Base-by-base conservation (phyloP, 2,888 invertebrate species). In the Diplolepis rosae region DNA sequence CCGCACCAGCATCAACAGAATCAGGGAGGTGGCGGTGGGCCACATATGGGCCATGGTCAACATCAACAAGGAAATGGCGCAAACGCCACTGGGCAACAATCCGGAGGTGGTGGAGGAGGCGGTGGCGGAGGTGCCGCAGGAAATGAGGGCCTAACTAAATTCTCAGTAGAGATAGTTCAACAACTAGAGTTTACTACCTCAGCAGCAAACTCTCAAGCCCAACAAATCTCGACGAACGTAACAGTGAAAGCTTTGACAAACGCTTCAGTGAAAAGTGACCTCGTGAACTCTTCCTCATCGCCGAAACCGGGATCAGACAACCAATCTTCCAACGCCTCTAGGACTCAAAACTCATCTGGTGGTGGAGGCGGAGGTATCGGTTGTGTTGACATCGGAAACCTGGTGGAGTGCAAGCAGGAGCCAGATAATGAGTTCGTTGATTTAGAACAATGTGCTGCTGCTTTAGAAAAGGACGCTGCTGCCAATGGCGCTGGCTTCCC, bases 121-220 rank as follows among this genome's bases (percentile, higher is more conserved):
- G 32, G 77, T 4, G 71, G 69, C 87, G 87, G 92, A 89, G 87
- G 74, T 66, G 84, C 78, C 48, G 77, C 81, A 87, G 81, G 80
- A 0, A 87, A 85, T 75, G 88, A 88, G 69, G 86, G 86, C 1
- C 79, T 88, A 2, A 93, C 93, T 75, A 96, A 96, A 89, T 96
- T 97, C 90, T 96, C 96, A 4, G 96, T 97, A 74, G 96, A 97
- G 90, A 97, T 97, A 82, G 96, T 97, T 24, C 97, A 97, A 88
- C 96, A 96, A 88, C 90, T 96, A 68, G 96, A 97, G 89, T 96
- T 96, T 87, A 96, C 96, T 76, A 95, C 95, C 50, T 95, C 95
- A 56, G 94, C 95, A 67, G 95, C 95, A 56, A 96, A 95, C 86
- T 94, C 95, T 6, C 95, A 95, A 86, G 94, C 96, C 67, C 96